Evolutionary conservation across 2,888 invertebrate species (phyloP).

Genomic region (Thymelicus acteon): DNA sequence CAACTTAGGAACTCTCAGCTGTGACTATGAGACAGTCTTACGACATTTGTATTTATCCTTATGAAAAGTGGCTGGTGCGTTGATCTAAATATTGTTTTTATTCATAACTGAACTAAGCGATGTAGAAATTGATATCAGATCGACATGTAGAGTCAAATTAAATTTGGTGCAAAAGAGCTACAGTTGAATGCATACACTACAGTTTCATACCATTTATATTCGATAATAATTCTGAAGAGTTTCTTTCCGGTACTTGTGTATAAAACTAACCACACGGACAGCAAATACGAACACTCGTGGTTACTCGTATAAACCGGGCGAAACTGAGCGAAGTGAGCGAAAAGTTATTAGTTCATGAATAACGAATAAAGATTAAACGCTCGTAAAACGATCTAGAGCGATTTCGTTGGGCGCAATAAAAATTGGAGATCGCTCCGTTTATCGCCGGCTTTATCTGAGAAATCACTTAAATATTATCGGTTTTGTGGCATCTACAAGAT

Average conservation of each 20-base stretch:
- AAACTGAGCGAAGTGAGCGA: constrained; percentile 41
- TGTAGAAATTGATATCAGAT: too few relatives aligned
- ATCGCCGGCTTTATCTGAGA: constrained; percentile 30
- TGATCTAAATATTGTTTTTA: too few relatives aligned
- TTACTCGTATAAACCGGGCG: constrained; percentile 21
- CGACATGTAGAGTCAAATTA: too few relatives aligned
- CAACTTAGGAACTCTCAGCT: constrained; percentile 19
- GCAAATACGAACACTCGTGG: not conserved
- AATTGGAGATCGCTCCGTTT: constrained; percentile 31
- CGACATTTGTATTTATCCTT: not conserved
- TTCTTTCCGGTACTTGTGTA: not conserved
- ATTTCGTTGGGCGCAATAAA: constrained; percentile 34
- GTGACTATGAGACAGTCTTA: not conserved
- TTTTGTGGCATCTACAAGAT: not conserved
- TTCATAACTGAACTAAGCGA: too few relatives aligned
- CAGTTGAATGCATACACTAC: too few relatives aligned
- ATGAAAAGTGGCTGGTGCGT: too few relatives aligned
- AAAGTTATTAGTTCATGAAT: constrained; percentile 48
- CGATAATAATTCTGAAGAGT: too few relatives aligned
- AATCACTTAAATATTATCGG: constrained; percentile 30
- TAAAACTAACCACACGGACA: constrained; percentile 3
- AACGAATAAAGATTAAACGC: constrained; percentile 38
- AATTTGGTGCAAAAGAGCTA: too few relatives aligned
- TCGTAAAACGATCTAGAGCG: constrained; percentile 29
- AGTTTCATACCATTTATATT: too few relatives aligned